These are phyloP conservation scores for Corynorhinus townsendii DNA, from an alignment of 2,113 vertebrate species.

Conservation along the genomic window DNA sequence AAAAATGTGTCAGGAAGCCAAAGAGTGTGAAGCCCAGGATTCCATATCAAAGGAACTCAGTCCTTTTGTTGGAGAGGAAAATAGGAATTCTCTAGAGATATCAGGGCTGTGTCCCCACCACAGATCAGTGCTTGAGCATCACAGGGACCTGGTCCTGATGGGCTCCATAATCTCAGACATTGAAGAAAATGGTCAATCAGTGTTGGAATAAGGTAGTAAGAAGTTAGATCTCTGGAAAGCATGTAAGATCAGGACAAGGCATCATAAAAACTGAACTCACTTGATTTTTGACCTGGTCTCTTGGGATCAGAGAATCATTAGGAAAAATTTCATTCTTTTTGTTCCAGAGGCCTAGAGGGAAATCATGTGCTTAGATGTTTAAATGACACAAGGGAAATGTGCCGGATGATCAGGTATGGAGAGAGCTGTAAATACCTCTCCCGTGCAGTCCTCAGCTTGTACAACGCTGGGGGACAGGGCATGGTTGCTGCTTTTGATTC, in stretches of 20 bases:
- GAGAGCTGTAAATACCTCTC: not conserved
- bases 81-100: not conserved
- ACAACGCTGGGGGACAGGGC: rapidly evolving
- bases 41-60: not conserved
- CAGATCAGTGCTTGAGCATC: not conserved
- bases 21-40: not conserved
- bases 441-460: too few relatives aligned
- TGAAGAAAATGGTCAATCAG: not conserved
- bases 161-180: rapidly evolving
- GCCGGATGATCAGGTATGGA: not conserved
- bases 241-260: not conserved
- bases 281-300: not conserved
- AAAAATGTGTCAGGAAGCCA: not conserved
- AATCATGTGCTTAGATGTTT: not conserved
- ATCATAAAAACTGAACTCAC: not conserved
- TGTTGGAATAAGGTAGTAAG: rapidly evolving
- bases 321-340: not conserved
- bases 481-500: not conserved
- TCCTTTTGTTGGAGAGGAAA: not conserved
- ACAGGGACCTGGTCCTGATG: too few relatives aligned
- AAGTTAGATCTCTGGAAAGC: not conserved
- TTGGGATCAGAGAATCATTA: not conserved
- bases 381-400: not conserved
- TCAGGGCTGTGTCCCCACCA: not conserved
- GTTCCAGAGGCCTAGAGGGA: not conserved